These are phyloP conservation scores for Psammodynastes pulverulentus DNA, from an alignment of 2,113 vertebrate genomes.

Conservation along the genomic window DNA sequence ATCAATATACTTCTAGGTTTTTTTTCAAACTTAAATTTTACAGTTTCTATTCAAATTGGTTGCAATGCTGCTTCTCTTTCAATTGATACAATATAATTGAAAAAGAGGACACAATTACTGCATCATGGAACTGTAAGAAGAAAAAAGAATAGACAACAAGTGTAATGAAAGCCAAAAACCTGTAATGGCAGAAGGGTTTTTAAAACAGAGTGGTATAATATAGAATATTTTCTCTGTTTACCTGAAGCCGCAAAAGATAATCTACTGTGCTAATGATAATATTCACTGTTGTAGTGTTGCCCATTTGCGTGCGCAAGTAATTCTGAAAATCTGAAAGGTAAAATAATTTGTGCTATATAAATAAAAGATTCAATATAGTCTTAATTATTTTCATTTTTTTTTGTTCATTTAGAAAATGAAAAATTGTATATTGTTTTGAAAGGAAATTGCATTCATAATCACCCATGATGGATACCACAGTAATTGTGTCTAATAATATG, in stretches of 20 bases:
- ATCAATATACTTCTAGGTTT: background rate
- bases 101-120: background rate
- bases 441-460: background rate
- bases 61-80: background rate
- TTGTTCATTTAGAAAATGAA: conserved; percentile 10
- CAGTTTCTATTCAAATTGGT: background rate
- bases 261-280: conserved; percentile 98
- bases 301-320: conserved; percentile 94
- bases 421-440: background rate
- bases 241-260: conserved; percentile 94
- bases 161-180: background rate
- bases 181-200: background rate
- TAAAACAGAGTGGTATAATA: background rate
- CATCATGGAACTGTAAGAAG: background rate
- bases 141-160: background rate
- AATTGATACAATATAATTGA: background rate
- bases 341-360: conserved; percentile 11
- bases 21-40: background rate
- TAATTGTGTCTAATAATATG: background rate
- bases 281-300: conserved; percentile 96
- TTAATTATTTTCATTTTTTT: conserved; percentile 12
- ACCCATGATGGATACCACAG: background rate
- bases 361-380: background rate
- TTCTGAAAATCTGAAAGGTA: conserved; percentile 91
- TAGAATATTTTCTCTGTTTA: conserved; percentile 48